Conservation (phyloP, 2,797 vertebrate genomes). For the Diplodus puntazzo region DNA sequence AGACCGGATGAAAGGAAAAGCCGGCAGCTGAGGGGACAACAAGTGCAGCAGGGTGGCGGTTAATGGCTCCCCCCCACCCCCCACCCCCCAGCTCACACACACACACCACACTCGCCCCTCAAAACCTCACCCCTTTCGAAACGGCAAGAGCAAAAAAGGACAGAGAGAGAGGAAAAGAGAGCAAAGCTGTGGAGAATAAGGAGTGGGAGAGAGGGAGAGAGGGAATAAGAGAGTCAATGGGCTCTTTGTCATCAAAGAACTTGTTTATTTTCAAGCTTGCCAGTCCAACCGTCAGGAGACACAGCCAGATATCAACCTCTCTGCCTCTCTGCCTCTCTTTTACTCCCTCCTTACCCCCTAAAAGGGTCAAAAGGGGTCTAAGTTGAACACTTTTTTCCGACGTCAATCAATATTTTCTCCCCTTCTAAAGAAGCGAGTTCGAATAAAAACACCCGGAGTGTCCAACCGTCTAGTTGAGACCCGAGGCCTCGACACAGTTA, state of each 20-base stretch:
- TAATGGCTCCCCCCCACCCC: conserved; percentile 64
- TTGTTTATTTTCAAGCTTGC: conserved; percentile 89
- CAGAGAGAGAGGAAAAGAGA: conserved; percentile 70
- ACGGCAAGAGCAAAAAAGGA: conserved; percentile 62
- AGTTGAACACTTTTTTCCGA: conserved; percentile 14
- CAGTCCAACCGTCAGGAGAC: conserved; percentile 83
- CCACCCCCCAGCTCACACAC: conserved; percentile 10
- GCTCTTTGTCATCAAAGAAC: conserved; percentile 87
- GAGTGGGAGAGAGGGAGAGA: conserved; percentile 66
- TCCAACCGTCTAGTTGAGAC: conserved; percentile 61
- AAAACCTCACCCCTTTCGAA: conserved; percentile 67
- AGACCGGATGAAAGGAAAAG: conserved; percentile 74
- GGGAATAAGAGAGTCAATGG: conserved; percentile 81
- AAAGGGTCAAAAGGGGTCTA: conserved; percentile 12
- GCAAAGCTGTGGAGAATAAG: conserved; percentile 74
- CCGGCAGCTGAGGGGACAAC: conserved; percentile 79
- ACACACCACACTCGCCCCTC: conserved; percentile 55
- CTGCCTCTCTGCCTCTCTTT: conserved; percentile 48
- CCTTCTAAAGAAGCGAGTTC: conserved; percentile 14
- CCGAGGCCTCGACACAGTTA: conserved; percentile 68
- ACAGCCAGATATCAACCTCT: conserved; percentile 72
- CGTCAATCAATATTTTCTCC: conserved; percentile 36
- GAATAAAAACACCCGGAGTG: conserved; percentile 29
- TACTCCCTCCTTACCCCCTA: conserved; percentile 5
- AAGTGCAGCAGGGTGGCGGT: conserved; percentile 80